A percentile compares a stretch with the other conserved stretches of the same genome.
Evolutionary conservation across 2,113 vertebrate genomes (phyloP).

Genomic region (Dolichallabes microphthalmus): DNA sequence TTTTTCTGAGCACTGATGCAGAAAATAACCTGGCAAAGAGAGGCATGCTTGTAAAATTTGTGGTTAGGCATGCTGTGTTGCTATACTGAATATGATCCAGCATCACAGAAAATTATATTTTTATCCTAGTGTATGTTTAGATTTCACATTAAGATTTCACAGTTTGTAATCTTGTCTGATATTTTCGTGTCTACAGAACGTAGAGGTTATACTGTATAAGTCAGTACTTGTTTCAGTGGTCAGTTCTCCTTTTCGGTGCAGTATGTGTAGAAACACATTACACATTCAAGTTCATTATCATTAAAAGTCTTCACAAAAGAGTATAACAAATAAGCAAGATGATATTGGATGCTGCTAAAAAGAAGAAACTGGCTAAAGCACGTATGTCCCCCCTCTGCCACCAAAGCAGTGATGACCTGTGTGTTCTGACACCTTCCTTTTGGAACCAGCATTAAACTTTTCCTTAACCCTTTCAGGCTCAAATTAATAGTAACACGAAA

Average conservation of each 20-base stretch:
- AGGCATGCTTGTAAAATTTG: background rate
- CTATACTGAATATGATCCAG: background rate
- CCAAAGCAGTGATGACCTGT: no score
- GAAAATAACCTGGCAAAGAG: slow-evolving; percentile 11
- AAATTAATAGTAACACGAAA: no score
- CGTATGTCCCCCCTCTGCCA: no score
- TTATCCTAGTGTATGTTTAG: background rate
- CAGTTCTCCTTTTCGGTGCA: background rate
- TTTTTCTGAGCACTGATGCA: slow-evolving; percentile 19
- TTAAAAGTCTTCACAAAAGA: background rate
- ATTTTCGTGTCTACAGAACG: background rate
- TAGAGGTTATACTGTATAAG: background rate
- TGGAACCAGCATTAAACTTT: no score
- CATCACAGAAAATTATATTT: background rate
- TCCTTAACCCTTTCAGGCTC: no score
- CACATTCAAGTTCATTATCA: background rate
- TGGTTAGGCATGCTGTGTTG: background rate
- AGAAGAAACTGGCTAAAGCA: background rate
- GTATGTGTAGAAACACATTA: background rate
- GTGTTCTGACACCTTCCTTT: no score
- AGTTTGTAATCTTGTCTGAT: background rate
- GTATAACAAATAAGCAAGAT: background rate
- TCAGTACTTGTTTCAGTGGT: background rate
- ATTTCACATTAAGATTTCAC: background rate
- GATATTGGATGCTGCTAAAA: background rate